Evolutionary conservation across 2,797 vertebrate species (phyloP).

Genomic region (Propithecus deckenii): DNA sequence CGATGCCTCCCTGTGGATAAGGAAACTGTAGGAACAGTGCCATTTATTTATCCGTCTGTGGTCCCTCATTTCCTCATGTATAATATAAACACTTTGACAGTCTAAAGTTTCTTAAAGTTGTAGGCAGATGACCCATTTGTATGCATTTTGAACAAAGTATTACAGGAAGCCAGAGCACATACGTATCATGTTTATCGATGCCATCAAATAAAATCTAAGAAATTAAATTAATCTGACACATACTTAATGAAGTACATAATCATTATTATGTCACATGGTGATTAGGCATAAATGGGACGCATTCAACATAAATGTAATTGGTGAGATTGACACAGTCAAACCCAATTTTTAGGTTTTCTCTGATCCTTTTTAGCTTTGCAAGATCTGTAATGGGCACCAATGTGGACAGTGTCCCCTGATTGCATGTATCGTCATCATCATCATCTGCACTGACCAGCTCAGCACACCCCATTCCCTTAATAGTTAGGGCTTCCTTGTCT

Average conservation of each 20-base stretch:
- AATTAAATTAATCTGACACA: constrained; percentile 43
- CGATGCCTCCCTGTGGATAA: background rate
- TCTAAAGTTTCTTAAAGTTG: background rate
- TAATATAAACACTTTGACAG: background rate
- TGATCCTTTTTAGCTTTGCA: background rate
- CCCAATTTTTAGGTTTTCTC: background rate
- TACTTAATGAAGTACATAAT: constrained; percentile 49
- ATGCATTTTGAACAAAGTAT: background rate
- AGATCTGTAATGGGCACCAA: background rate
- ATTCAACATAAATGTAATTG: background rate
- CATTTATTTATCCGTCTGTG: background rate
- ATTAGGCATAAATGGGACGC: background rate
- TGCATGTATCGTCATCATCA: background rate
- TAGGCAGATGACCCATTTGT: background rate
- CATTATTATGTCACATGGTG: background rate
- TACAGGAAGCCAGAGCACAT: background rate
- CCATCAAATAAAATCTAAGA: constrained; percentile 37
- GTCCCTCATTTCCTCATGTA: background rate
- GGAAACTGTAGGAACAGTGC: background rate
- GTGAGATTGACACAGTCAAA: background rate
- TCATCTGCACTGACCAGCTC: rapidly evolving
- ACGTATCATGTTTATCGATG: background rate
- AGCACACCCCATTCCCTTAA: background rate
- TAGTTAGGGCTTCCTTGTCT: background rate
- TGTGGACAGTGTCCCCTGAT: background rate